phyloP scores from a whole-genome alignment of 2,888 invertebrate genomes.

The Thysanoteuthis rhombus region DNA sequence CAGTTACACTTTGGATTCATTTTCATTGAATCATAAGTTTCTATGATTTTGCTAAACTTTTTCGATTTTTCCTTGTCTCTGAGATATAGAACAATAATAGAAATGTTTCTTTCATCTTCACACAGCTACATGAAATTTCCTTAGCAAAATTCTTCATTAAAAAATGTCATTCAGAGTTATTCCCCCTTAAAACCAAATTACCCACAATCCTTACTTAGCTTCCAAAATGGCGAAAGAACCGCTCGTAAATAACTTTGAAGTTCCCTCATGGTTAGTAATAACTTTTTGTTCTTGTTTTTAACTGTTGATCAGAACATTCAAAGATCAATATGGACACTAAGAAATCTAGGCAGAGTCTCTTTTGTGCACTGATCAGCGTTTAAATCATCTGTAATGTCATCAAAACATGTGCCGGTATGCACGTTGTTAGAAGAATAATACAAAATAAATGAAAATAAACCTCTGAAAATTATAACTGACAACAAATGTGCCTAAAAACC shows the following conservation, averaged over 20 bases:
- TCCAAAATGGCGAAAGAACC: constrained; percentile 41
- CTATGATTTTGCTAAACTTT: no score
- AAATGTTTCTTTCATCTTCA: no score
- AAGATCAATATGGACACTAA: background rate
- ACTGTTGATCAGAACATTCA: background rate
- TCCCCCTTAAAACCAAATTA: background rate
- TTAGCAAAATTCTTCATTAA: background rate
- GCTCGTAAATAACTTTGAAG: constrained; percentile 78
- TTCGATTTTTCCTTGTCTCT: no score
- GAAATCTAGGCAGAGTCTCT: background rate
- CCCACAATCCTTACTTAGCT: constrained; percentile 34
- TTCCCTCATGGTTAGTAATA: constrained; percentile 82
- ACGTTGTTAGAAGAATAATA: background rate
- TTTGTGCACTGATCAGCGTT: background rate
- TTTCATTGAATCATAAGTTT: no score
- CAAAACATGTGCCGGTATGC: background rate
- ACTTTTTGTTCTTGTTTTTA: constrained; percentile 16
- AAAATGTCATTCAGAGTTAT: constrained; percentile 2
- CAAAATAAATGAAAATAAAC: background rate
- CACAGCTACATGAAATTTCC: no score
- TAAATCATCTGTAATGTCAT: background rate
- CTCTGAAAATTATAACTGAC: background rate
- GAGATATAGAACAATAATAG: no score
- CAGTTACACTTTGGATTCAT: no score
- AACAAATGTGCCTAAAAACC: no score